Evolutionary conservation across 2,797 vertebrate species (phyloP).

Genomic region (Eurystomus glaucurus): DNA sequence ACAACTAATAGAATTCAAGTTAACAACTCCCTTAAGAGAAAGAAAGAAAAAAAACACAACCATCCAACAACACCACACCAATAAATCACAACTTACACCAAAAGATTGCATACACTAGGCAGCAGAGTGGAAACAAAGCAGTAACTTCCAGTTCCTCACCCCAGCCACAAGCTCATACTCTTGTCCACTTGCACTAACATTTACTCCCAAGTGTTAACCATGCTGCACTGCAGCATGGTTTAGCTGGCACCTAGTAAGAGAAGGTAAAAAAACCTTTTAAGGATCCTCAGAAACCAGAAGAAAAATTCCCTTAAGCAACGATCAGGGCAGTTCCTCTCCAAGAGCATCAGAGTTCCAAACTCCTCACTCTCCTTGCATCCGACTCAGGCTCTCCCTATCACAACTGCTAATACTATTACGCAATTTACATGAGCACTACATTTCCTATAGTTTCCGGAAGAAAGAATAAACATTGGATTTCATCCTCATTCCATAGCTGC

Average conservation of each 20-base stretch:
- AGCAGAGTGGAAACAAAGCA: not conserved
- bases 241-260: not conserved
- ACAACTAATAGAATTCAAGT: not conserved
- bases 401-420: slow-evolving; percentile 25
- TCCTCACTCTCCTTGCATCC: accelerated
- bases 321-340: not conserved
- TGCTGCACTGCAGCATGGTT: not conserved
- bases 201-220: not conserved
- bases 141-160: slow-evolving; percentile 41
- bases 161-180: slow-evolving; percentile 1
- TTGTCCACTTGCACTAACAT: not conserved
- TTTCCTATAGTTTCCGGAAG: slow-evolving; percentile 73
- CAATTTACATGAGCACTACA: not conserved
- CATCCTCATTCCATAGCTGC: slow-evolving; percentile 73
- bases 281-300: not conserved
- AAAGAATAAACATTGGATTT: slow-evolving; percentile 69
- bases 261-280: not conserved
- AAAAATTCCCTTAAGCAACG: not conserved
- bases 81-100: not conserved
- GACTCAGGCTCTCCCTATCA: not conserved
- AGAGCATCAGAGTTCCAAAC: not conserved
- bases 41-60: too few species aligned
- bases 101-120: not conserved
- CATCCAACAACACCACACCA: too few species aligned
- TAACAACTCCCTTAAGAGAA: not conserved